Conservation (phyloP, 2,888 invertebrate genomes). For the Aspidiotus rigidus region DNA sequence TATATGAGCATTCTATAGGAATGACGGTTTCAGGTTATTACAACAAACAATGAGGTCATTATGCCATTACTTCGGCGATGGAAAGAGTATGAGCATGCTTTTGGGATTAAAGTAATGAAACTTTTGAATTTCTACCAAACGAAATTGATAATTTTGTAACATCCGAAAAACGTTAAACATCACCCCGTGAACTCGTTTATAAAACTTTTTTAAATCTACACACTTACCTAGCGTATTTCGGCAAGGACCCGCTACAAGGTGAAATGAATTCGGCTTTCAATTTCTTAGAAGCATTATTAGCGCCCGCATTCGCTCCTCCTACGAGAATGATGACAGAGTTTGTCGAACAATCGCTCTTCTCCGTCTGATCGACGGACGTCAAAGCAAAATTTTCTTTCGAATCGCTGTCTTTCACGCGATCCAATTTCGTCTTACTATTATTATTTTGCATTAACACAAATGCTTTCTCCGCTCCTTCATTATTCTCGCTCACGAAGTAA, state of each 20-base stretch:
- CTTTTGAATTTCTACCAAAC: too few relatives aligned
- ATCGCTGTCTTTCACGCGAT: conserved; percentile 5
- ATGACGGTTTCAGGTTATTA: too few relatives aligned
- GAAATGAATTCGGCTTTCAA: conserved; percentile 46
- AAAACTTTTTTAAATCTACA: neutral
- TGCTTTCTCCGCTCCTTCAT: neutral
- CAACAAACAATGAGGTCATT: too few relatives aligned
- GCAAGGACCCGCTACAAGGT: conserved; percentile 43
- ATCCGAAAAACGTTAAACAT: too few relatives aligned
- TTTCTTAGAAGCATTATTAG: conserved; percentile 40
- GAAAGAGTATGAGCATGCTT: too few relatives aligned
- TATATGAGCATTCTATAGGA: too few relatives aligned
- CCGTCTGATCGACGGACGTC: neutral
- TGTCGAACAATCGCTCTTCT: conserved; percentile 21
- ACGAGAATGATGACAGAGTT: conserved; percentile 18
- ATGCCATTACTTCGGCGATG: too few relatives aligned
- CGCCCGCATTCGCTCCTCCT: conserved; percentile 15
- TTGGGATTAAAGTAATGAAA: too few relatives aligned
- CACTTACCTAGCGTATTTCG: conserved; percentile 44
- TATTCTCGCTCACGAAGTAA: neutral
- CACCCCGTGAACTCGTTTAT: too few relatives aligned
- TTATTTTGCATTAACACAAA: neutral
- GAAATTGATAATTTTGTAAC: too few relatives aligned
- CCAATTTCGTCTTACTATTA: conserved; percentile 2
- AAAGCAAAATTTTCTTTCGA: conserved; percentile 11